Evolutionary conservation across 2,888 invertebrate genomes (phyloP).

Genomic region (Ypsolopha scabrella): DNA sequence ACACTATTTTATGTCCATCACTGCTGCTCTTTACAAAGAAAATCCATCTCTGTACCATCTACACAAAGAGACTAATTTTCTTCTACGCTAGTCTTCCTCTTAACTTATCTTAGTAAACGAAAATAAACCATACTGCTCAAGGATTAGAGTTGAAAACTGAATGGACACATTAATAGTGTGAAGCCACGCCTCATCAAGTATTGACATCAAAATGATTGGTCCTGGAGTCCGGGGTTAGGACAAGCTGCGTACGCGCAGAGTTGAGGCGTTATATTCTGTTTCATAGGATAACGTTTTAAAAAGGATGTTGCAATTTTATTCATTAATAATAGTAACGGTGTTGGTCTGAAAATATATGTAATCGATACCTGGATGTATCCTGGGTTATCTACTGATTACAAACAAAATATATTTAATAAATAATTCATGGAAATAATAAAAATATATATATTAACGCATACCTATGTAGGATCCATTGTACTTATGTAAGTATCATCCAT

Average conservation of each 20-base stretch:
- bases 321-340: too few species aligned
- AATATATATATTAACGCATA: too few species aligned
- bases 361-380: too few species aligned
- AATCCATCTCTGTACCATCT: conserved; percentile 21
- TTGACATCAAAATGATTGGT: conserved; percentile 60
- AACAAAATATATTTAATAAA: too few species aligned
- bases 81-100: background rate
- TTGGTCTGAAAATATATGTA: too few species aligned
- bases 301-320: too few species aligned
- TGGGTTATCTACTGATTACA: too few species aligned
- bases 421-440: too few species aligned
- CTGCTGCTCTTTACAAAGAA: conserved; percentile 12
- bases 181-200: conserved; percentile 46
- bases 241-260: conserved; percentile 35
- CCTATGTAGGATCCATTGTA: too few species aligned
- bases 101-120: background rate
- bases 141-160: background rate
- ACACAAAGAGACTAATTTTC: conserved; percentile 13
- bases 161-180: conserved; percentile 17
- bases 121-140: background rate
- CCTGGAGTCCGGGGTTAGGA: conserved; percentile 26
- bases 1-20: conserved; percentile 53
- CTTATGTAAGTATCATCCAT: too few species aligned
- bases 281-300: background rate
- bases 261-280: conserved; percentile 25